Evolutionary conservation across 2,888 invertebrate genomes (phyloP), one percentile per base, ranked within the genome.

Genomic region (Sericinus montela): DNA sequence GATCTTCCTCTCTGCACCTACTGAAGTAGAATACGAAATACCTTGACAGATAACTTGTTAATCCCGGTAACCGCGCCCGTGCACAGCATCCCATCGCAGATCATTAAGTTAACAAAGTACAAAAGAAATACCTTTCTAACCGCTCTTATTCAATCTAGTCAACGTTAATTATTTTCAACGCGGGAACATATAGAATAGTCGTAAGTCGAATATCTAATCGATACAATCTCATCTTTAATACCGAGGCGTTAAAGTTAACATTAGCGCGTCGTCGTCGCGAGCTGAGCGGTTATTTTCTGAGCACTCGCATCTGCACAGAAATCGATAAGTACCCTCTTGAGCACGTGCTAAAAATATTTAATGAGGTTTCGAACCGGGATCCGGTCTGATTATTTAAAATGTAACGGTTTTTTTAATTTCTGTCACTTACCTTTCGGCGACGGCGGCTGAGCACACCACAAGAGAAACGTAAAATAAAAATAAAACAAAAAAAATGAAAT

Each of bases 401-500:
- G 6, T 2, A 10, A 28, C 2, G 40, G n/a, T 23, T 16, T 3
- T 15, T 13, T 39, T n/a, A n/a, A 30, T 14, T 29, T 36, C 45
- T 55, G 45, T 34, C 56, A 73, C 83, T 84, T 76, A 83, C 83
- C 83, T 81, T 67, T 43, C 15, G 34, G 37, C 29, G 49, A 48
- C 50, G 45, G 60, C 69, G 54, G 62, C 59, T 45, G 71, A 67
- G 67, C 63, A 63, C 71, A 76, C 74, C 71, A 59, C 67, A 67
- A 65, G 60, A 58, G 58, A 56, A 57, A 57, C 56, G 58, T 59
- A 66, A 64, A 51, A 50, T 52, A 55, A 46, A n/a, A 59, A 59
- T 59, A 56, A 59, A 59, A 59, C 60, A 57, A 65, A 62, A n/a
- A n/a, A n/a, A 52, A 25, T 25, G 42, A 29, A 29, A 47, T 14